phyloP scores from a whole-genome alignment of 2,797 vertebrate genomes.

The Dendrocincla fuliginosa region DNA sequence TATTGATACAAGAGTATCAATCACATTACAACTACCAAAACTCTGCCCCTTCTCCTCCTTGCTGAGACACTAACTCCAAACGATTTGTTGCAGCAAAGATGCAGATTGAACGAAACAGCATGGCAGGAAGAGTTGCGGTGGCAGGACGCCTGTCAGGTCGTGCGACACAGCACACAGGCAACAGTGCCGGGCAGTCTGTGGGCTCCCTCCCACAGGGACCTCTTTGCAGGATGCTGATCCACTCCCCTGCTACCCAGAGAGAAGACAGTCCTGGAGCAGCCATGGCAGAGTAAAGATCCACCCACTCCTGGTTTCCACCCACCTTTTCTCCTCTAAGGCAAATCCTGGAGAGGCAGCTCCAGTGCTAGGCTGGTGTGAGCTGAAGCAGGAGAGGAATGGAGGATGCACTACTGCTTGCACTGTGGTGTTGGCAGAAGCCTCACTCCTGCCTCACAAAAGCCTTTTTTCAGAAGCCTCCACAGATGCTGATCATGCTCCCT shows the following conservation, averaged over 20 bases:
- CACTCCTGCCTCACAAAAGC: not conserved
- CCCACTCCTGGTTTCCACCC: not conserved
- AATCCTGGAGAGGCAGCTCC: not conserved
- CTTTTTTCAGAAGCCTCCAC: not conserved
- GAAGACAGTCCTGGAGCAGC: not conserved
- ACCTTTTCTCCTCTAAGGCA: not conserved
- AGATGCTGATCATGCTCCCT: not conserved
- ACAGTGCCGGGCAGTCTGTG: fast-evolving
- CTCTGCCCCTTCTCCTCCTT: not conserved
- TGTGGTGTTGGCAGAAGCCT: not conserved
- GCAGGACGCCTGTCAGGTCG: fast-evolving
- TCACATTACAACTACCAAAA: not conserved
- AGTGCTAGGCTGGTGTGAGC: not conserved
- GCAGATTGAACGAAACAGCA: conserved; percentile 28
- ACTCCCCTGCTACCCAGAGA: not conserved
- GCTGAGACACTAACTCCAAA: not conserved
- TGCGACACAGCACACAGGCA: fast-evolving
- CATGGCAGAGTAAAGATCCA: not conserved
- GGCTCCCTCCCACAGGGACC: not conserved
- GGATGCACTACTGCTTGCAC: not conserved
- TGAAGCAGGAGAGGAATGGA: not conserved
- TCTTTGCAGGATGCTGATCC: not conserved
- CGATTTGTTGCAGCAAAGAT: conserved; percentile 32
- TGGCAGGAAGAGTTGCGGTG: not conserved
- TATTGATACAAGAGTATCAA: not conserved